These are phyloP conservation scores for Ctena decussata DNA, from an alignment of 2,888 invertebrate species.

Conservation along the genomic window DNA sequence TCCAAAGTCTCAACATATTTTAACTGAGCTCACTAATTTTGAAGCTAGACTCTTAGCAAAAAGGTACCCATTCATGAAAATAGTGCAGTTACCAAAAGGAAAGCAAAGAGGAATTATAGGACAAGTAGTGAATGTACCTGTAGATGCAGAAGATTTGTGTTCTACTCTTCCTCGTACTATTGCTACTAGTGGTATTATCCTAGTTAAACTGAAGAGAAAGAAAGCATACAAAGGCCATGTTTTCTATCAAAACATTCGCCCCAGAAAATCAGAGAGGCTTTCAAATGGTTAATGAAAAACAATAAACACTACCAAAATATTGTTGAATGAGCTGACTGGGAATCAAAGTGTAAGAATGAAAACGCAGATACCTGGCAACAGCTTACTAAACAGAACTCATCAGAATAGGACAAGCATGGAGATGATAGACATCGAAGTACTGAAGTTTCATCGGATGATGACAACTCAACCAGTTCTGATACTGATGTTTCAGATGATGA, in stretches of 20 bases:
- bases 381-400: not conserved
- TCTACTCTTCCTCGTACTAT: not conserved
- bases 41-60: not conserved
- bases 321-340: no score
- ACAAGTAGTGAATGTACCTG: no score
- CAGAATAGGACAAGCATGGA: not conserved
- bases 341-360: no score
- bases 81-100: no score
- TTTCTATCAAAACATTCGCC: constrained; percentile 11
- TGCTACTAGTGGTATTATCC: constrained; percentile 20
- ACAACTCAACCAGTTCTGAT: not conserved
- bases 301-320: no score
- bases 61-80: constrained; percentile 8
- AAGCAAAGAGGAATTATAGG: constrained; percentile 5
- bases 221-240: constrained; percentile 20
- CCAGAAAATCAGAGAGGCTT: not conserved
- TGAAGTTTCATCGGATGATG: not conserved
- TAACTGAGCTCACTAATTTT: not conserved
- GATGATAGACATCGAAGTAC: no score
- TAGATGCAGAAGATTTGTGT: constrained; percentile 7
- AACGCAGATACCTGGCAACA: constrained; percentile 12
- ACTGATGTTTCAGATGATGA: no score
- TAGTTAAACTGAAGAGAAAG: constrained; percentile 21
- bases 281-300: constrained; percentile 7
- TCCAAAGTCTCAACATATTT: not conserved